Conservation (phyloP, 2,888 invertebrate genomes). For the Cyclophora albipunctata region DNA sequence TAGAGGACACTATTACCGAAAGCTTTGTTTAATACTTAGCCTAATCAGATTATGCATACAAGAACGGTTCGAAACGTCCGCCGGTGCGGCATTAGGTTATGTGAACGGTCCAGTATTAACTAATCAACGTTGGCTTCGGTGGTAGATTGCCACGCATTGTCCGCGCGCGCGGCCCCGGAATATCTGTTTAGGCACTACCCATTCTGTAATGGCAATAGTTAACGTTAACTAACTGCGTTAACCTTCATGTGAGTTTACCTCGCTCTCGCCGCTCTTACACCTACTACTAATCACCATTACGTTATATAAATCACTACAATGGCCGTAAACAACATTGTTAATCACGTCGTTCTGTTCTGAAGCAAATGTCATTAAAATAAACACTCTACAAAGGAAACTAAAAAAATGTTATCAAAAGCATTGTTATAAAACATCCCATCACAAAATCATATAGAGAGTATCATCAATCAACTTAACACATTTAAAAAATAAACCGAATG, state of each 20-base stretch:
- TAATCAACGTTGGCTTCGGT: slow-evolving; percentile 71
- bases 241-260: slow-evolving; percentile 47
- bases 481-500: slow-evolving; percentile 55
- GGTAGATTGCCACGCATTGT: slow-evolving; percentile 71
- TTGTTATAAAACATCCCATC: slow-evolving; percentile 2
- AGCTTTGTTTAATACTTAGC: slow-evolving; percentile 70
- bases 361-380: too few species aligned
- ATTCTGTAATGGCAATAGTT: slow-evolving; percentile 64
- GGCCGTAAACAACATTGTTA: not conserved
- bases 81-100: slow-evolving; percentile 56
- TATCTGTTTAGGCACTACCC: slow-evolving; percentile 73
- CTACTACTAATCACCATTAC: slow-evolving; percentile 12
- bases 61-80: slow-evolving; percentile 61
- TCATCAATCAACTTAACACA: slow-evolving; percentile 70
- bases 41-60: slow-evolving; percentile 74
- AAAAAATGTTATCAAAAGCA: too few species aligned
- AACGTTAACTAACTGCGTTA: slow-evolving; percentile 54
- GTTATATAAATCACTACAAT: slow-evolving; percentile 7
- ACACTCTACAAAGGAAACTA: too few species aligned
- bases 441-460: slow-evolving; percentile 24
- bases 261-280: slow-evolving; percentile 29
- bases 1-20: slow-evolving; percentile 49
- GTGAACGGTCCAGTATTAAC: slow-evolving; percentile 67
- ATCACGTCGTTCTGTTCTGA: too few species aligned
- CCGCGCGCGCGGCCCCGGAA: slow-evolving; percentile 68